These are phyloP conservation scores for Gonioctena quinquepunctata DNA, from an alignment of 1,140 invertebrate species.

Conservation along the genomic window DNA sequence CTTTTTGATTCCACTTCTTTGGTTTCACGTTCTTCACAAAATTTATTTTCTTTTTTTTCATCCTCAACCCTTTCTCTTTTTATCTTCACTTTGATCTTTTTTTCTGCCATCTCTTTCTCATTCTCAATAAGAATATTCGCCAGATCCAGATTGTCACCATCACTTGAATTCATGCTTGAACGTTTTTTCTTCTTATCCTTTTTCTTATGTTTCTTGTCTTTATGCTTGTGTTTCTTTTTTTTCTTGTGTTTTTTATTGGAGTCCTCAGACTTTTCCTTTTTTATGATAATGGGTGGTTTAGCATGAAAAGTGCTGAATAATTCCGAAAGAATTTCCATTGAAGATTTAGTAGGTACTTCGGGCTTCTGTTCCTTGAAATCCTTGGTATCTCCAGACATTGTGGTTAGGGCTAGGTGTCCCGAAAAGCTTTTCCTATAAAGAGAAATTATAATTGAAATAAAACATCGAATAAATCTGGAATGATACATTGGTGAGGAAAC, in stretches of 20 bases:
- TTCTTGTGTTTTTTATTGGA: conserved; percentile 62
- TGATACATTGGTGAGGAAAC: too few relatives aligned
- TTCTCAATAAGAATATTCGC: conserved; percentile 48
- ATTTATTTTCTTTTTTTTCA: conserved; percentile 9
- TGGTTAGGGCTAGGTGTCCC: too few relatives aligned
- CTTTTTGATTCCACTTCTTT: conserved; percentile 63
- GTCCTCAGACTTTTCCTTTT: conserved; percentile 61
- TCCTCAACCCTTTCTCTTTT: conserved; percentile 12
- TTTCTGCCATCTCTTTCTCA: conserved; percentile 41
- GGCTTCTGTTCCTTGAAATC: neutral
- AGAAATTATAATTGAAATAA: too few relatives aligned
- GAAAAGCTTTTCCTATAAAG: too few relatives aligned
- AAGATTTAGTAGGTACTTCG: conserved; percentile 55
- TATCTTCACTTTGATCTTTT: conserved; percentile 38
- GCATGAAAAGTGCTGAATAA: conserved; percentile 75
- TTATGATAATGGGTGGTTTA: conserved; percentile 62
- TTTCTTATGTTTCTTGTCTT: conserved; percentile 57
- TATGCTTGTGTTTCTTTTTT: conserved; percentile 62
- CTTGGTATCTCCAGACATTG: neutral
- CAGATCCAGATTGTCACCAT: conserved; percentile 42
- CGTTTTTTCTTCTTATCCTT: conserved; percentile 54
- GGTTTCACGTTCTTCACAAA: conserved; percentile 35
- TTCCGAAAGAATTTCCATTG: conserved; percentile 78
- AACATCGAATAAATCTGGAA: too few relatives aligned
- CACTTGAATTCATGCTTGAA: conserved; percentile 37